Percentiles rank a stretch among this genome's conserved stretches.
phyloP scores from a whole-genome alignment of 2,888 invertebrate genomes.

The Drosophila hamatofila region DNA sequence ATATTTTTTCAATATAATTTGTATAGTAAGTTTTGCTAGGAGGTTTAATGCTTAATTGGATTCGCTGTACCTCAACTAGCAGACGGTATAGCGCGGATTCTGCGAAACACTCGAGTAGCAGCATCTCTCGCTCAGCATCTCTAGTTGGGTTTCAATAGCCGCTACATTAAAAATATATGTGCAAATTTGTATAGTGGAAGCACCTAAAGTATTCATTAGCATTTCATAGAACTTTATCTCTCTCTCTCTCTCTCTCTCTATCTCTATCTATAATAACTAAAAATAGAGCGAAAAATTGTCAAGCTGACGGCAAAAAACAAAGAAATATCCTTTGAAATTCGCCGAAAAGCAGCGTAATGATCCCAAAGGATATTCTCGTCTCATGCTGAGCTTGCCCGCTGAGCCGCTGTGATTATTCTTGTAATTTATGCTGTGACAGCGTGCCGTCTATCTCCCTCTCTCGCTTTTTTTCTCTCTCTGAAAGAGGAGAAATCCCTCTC shows the following conservation, averaged over 20 bases:
- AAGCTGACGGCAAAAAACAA: constrained; percentile 2
- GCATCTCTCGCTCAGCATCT: background rate
- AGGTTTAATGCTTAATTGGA: background rate
- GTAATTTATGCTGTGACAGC: constrained; percentile 41
- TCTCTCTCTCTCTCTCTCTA: background rate
- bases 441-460: background rate
- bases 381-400: background rate
- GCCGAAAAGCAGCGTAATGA: constrained; percentile 4
- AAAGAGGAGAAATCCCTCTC: too few relatives aligned
- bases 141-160: background rate
- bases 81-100: background rate
- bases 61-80: background rate
- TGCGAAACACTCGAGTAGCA: background rate
- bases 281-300: constrained; percentile 7
- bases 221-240: background rate
- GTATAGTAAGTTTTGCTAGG: background rate
- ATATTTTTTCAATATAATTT: background rate
- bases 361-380: constrained; percentile 8
- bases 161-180: background rate
- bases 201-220: constrained; percentile 3
- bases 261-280: background rate
- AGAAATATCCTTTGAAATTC: constrained; percentile 22
- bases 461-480: background rate
- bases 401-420: constrained; percentile 32
- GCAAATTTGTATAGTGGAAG: background rate